A percentile compares a stretch with the other conserved stretches of the same genome.
Conservation (phyloP, 2,797 vertebrate genomes). For the Mormyrops boulengeri region DNA sequence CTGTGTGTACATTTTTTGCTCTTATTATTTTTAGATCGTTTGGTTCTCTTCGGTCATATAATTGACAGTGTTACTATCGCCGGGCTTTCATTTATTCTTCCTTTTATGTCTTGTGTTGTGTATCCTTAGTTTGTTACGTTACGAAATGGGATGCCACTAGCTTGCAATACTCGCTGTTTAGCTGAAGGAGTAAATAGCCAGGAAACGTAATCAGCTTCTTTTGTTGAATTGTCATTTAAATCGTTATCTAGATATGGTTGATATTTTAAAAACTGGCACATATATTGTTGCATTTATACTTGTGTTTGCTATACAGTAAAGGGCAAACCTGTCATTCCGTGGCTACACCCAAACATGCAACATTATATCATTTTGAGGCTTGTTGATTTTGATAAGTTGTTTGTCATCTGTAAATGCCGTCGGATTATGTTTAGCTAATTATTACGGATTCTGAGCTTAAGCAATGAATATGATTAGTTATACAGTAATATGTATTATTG, state of each 20-base stretch:
- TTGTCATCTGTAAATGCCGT: background rate
- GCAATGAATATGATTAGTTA: background rate
- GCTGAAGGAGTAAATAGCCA: slow-evolving; percentile 8
- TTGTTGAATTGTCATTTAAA: background rate
- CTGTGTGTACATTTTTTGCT: slow-evolving; percentile 41
- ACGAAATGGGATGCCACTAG: background rate
- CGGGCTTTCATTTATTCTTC: slow-evolving; percentile 10
- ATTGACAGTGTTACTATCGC: slow-evolving; percentile 36
- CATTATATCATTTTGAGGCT: background rate
- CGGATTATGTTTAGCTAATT: background rate
- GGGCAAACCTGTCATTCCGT: background rate
- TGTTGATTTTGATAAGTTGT: background rate
- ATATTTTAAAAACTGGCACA: background rate
- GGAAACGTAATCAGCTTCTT: background rate
- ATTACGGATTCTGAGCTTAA: background rate
- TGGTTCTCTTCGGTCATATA: slow-evolving; percentile 18
- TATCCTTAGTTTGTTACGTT: slow-evolving; percentile 4
- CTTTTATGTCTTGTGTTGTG: background rate
- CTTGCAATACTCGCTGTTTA: background rate
- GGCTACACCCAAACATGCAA: background rate
- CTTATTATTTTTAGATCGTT: slow-evolving; percentile 56
- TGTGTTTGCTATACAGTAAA: background rate
- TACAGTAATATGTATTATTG: background rate
- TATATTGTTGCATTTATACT: background rate
- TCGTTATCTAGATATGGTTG: background rate